Evolutionary conservation across 1,140 invertebrate species (phyloP), one percentile per base, ranked within the genome.

Genomic region (Leptoteleia sp.): DNA sequence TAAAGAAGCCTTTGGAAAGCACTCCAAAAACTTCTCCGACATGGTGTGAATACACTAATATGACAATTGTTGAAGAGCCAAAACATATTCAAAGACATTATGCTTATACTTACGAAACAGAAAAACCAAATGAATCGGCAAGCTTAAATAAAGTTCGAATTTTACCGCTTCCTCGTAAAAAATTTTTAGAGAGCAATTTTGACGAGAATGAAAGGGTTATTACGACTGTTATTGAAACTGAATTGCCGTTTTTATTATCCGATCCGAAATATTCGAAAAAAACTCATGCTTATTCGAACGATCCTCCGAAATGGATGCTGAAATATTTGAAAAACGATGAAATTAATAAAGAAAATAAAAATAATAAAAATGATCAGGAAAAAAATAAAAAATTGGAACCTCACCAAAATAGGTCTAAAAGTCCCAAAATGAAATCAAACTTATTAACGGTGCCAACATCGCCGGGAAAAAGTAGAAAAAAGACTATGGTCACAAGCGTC

Each of bases 191-290:
- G 33, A 89, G 87, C 19, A 88, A 88, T 45, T 89, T 89, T 8
- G 87, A 89, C 15, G 85, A 88, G 31, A 84, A 89, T 43, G 87
- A 89, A 16, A 82, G 85, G 9, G 86, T 89, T 3, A 87, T 89
- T n/a, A 89, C 87, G 0, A 89, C 87, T 0, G 87, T 89, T 0
- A 87, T 89, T 9, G 87, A 89, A 17, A 88, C 85, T 0, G 87
- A 89, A 2, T 54, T 85, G 15, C 87, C 87, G 0, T 82, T 87
- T 43, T 80, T 87, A 12, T 37, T 85, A 0, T 76, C 73, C 2
- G 83, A 80, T 52, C 86, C 87, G 0, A 89, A 87, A 25, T 87
- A 87, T 65, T 77, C 76, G 13, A 89, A 87, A 29, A 89, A 85
- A 13, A 79, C 81, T 0, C 81, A 84, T 25, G 80, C 79, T 1